phyloP scores from a whole-genome alignment of 2,888 invertebrate genomes.

The Cheilosia variabilis region DNA sequence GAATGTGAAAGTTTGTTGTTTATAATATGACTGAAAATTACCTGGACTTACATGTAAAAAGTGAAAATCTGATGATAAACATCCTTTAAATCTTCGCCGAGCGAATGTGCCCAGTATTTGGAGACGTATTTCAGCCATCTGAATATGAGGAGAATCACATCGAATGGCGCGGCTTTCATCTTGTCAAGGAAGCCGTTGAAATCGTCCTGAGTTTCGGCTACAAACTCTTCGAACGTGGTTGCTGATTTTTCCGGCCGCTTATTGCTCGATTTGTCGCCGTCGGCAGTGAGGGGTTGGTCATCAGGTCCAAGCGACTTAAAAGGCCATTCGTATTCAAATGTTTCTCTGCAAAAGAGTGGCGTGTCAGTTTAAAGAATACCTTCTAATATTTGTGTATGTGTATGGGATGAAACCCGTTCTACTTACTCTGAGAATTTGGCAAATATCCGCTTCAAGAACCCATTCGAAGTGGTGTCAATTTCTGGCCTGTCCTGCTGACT shows the following conservation, averaged over 20 bases:
- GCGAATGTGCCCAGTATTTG: slow-evolving; percentile 76
- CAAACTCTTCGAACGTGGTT: slow-evolving; percentile 76
- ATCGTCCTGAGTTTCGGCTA: slow-evolving; percentile 75
- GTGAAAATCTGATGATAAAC: slow-evolving; percentile 78
- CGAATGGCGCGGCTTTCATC: slow-evolving; percentile 75
- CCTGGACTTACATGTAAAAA: slow-evolving; percentile 77
- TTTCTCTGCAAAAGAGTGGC: slow-evolving; percentile 66
- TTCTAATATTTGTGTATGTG: background rate
- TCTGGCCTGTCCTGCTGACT: slow-evolving; percentile 79
- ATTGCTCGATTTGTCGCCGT: slow-evolving; percentile 14
- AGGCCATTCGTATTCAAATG: slow-evolving; percentile 77
- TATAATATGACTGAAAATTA: background rate
- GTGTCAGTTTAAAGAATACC: background rate
- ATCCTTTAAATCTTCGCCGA: slow-evolving; percentile 77
- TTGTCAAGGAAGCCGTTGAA: slow-evolving; percentile 77
- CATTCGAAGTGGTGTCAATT: slow-evolving; percentile 79
- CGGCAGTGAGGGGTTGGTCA: slow-evolving; percentile 24
- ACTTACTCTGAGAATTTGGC: slow-evolving; percentile 78
- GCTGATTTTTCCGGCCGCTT: background rate
- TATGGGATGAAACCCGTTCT: background rate
- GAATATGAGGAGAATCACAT: slow-evolving; percentile 78
- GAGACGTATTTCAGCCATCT: slow-evolving; percentile 79
- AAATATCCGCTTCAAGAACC: slow-evolving; percentile 78
- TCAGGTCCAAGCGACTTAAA: slow-evolving; percentile 70
- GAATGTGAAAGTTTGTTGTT: background rate